Base-by-base conservation (phyloP, 2,888 invertebrate genomes). In the Trachelus tabidus region DNA sequence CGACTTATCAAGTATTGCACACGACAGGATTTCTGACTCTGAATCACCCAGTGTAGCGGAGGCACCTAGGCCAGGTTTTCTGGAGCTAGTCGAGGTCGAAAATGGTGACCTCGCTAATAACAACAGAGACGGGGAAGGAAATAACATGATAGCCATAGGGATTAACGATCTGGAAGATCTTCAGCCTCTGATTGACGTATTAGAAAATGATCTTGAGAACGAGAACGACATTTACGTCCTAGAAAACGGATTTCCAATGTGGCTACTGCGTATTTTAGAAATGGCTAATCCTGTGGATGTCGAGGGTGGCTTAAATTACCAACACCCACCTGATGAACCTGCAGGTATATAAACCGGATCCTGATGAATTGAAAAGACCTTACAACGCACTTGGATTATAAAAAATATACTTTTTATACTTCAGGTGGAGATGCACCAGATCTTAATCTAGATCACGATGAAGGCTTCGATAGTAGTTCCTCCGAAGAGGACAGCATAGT, bases 81-180 rank as follows among this genome's bases (percentile, higher is more conserved):
- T 76, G 30, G 85, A 85, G 76, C 79, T 73, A 75, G 80, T 79
- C 37, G 84, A 90, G 75, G 92, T 92, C 1, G 93, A 93, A 87
- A 93, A 93, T 81, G 93, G 93, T 2, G 93, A 93, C 87, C 88
- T 93, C 56, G 93, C 92, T 3, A 93, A 93, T 83, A 93, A 93
- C 82, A 93, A 93, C 83, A 89, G 93, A 73, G 93, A 93, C 81
- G 88, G 89, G 11, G 93, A 93, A 87, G 93, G 93, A 34, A 93
- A 93, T 83, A 92, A 93, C 80, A 90, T 92, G 82, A 88, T 90
- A 23, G 90, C 92, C 34, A 81, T 81, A 31, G 82, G 69, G 3
- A 87, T 83, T 12, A 83, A 89, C 68, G 81, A 83, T 11, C 84
- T 87, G 15, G 86, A 87, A n/a, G 88, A 89, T 75, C 74, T 90